Conservation (phyloP, 2,888 invertebrate genomes). For the Lycocerus yunnanus region DNA sequence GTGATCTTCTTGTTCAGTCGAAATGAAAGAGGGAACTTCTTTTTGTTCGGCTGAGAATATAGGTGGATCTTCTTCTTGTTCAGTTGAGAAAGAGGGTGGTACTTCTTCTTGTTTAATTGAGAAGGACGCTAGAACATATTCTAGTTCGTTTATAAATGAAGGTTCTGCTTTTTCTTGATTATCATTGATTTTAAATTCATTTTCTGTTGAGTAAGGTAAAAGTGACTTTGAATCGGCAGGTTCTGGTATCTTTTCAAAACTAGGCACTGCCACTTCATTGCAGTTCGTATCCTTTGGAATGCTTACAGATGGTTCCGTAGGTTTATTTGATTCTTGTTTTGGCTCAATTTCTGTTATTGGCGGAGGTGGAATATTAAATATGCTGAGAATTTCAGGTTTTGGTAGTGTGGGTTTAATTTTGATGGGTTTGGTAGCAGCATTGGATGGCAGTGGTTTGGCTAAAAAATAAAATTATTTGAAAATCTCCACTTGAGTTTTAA, state of each 20-base stretch:
- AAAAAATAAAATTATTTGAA: background rate
- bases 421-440: background rate
- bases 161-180: background rate
- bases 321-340: background rate
- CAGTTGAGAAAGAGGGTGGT: background rate
- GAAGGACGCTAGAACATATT: background rate
- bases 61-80: background rate
- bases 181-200: background rate
- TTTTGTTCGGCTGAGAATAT: background rate
- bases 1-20: background rate
- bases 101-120: background rate
- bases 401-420: constrained; percentile 4
- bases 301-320: background rate
- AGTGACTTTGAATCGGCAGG: constrained; percentile 24
- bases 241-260: background rate
- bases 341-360: background rate
- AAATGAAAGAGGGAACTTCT: background rate
- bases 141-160: background rate
- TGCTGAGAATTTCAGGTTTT: constrained; percentile 7
- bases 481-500: background rate
- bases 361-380: background rate
- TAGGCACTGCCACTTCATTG: background rate
- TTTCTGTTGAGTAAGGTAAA: constrained; percentile 31
- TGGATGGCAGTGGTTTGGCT: background rate
- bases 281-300: background rate